Conservation (phyloP, 2,888 invertebrate species). For the Phasia obesa region DNA sequence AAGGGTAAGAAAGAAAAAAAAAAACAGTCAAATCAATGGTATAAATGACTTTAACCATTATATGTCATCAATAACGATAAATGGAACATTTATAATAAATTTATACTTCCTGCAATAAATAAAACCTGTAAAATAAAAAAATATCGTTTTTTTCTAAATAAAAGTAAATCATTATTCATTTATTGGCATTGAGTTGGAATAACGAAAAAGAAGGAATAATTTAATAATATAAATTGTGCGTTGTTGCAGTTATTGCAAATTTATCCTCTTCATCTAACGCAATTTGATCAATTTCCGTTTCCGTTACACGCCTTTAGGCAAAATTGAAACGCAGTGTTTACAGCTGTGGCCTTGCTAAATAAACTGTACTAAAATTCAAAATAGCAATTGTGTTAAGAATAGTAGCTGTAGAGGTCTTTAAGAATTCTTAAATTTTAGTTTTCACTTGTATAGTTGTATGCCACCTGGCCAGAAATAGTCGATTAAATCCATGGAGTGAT, state of each 20-base stretch:
- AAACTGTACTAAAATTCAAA: neutral
- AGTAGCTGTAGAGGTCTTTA: too few species aligned
- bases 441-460: too few species aligned
- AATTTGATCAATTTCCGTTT: conserved; percentile 70
- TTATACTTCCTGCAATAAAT: conserved; percentile 48
- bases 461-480: too few species aligned
- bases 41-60: too few species aligned
- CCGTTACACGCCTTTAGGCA: conserved; percentile 50
- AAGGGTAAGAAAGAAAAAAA: neutral
- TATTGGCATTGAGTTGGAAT: neutral
- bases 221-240: conserved; percentile 56
- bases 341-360: neutral
- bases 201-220: neutral
- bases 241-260: conserved; percentile 51
- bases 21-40: too few species aligned
- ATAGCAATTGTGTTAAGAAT: conserved; percentile 7
- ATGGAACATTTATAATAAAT: conserved; percentile 31
- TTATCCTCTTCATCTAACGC: conserved; percentile 59
- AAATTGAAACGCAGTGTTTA: conserved; percentile 31
- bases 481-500: too few species aligned
- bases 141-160: conserved; percentile 3
- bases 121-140: conserved; percentile 16
- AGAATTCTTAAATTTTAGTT: too few species aligned
- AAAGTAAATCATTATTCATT: neutral
- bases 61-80: too few species aligned